Conservation (phyloP, 2,797 vertebrate species). For the Lindbergichthys nudifrons region DNA sequence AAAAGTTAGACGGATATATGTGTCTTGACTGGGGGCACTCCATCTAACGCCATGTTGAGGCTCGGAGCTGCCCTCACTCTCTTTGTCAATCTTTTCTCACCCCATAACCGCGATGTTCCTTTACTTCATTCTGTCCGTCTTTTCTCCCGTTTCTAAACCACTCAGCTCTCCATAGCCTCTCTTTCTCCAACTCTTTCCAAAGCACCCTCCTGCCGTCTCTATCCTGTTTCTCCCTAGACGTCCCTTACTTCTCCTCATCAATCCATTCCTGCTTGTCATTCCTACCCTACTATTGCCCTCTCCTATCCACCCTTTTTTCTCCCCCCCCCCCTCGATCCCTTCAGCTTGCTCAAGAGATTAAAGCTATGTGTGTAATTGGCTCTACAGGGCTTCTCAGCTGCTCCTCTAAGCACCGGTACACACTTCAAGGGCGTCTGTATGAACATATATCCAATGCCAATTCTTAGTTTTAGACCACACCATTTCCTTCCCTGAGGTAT, state of each 20-base stretch:
- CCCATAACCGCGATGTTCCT: neutral
- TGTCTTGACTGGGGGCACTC: slow-evolving; percentile 63
- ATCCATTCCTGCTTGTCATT: slow-evolving; percentile 2
- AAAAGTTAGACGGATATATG: slow-evolving; percentile 64
- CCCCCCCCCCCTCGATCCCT: slow-evolving; percentile 27
- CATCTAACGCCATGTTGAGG: slow-evolving; percentile 42
- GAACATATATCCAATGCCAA: slow-evolving; percentile 23
- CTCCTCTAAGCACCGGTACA: slow-evolving; percentile 45
- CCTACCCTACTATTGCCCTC: neutral
- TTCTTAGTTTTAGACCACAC: slow-evolving; percentile 28
- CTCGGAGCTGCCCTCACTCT: slow-evolving; percentile 25
- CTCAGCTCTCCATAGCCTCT: slow-evolving; percentile 4
- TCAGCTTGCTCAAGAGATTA: slow-evolving; percentile 61
- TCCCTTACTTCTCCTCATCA: slow-evolving; percentile 9
- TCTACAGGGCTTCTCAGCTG: slow-evolving; percentile 63
- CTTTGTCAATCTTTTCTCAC: slow-evolving; percentile 3
- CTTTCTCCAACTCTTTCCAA: neutral
- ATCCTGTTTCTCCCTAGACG: neutral
- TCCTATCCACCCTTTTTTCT: slow-evolving; percentile 11
- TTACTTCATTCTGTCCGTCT: slow-evolving; percentile 12
- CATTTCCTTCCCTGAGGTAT: slow-evolving; percentile 65
- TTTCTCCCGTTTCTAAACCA: neutral
- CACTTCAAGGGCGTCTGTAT: slow-evolving; percentile 5
- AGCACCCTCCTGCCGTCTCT: neutral
- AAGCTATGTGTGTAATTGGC: slow-evolving; percentile 72